Evolutionary conservation across 2,888 invertebrate species (phyloP), one percentile per base, ranked within the genome.

Genomic region (Pantelozetes paolii): DNA sequence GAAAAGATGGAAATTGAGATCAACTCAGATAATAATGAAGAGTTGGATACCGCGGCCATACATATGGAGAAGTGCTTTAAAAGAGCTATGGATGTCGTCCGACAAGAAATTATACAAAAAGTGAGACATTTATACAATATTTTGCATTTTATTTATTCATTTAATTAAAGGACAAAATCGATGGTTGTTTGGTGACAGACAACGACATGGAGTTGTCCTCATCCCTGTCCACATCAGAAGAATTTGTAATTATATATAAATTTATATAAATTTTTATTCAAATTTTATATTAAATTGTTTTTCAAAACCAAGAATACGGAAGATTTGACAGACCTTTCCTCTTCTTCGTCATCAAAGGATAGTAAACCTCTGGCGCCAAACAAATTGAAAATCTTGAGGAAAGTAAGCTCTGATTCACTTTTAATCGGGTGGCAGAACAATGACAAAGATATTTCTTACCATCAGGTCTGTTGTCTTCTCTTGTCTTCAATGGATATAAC

Each of bases 81-180:
- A n/a, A 71, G 76, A 57, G 77, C 77, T 15, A 76, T 77, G 76
- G 76, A 70, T 48, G 76, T 75, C 40, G 75, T 77, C 75, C 71
- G 75, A 67, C 64, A 45, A 30, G 77, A 77, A 48, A 72, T 77
- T 48, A 30, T 74, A 62, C 67, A 75, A 54, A 77, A 76, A 57
- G 76, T 76, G 26, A 30, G 23, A 23, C 50, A 6, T 50, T 50
- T 9, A 50, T 9, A n/a, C 50, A 50, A 50, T 50, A n/a, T 36
- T 36, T 36, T 36, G 11, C 36, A 36, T 36, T 11, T 11, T 5
- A 11, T 36, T 36, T 15, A n/a, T n/a, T n/a, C n/a, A n/a, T 18
- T 50, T 3, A 50, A 9, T 50, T 50, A 20, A 9, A 50, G 50
- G 50, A 50, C 6, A 50, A 50, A 9, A 50, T 50, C 15, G 50